Base-by-base conservation (phyloP, 92 coral and sea anemone genomes). In the Zoanthus solanderi region DNA sequence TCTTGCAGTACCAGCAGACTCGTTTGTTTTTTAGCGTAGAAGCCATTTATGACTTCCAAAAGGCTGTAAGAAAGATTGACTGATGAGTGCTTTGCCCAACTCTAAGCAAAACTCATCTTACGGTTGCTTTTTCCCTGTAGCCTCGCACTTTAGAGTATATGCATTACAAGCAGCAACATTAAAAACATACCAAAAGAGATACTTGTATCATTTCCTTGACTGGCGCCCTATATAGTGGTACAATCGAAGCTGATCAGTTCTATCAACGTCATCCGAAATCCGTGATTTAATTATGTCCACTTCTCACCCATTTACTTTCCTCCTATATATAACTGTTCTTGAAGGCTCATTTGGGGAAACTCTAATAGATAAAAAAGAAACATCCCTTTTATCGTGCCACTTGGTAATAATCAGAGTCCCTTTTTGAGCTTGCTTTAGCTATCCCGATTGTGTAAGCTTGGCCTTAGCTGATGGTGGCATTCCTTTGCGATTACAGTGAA, bases 321-420 rank as follows among this genome's bases (percentile, higher is more conserved):
- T 54, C 50, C 71, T 23, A 23, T 23, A 23, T 23, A 23, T 71
- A 11, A 89, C 86, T 17, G 54, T 80, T 67, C 83, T 32, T 14
- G 80, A 83, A 14, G 92, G 92, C 77, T 79, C 92, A n/a, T 18
- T 28, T 3, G 91, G 92, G 71, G 88, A 86, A 67, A 80, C 23
- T 23, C 23, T 23, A 23, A 92, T 84, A 8, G 95, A 85, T 0
- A 89, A 86, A 56, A 89, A 81, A 29, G 86, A 31, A 14, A 89
- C 90, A 68, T 92, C 95, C 53, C 91, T 71, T 76, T 89, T 92
- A 78, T 92, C 85, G 42, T 89, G 88, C 94, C 94, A 85, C 74
- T 92, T 84, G 13, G 90, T 89, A 71, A 84, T 89, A 72, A 89
- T 17, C 7, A 61, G 7, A 32, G 87, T 85, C 2, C 82, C 90